Conservation (phyloP, 2,113 vertebrate species). For the Neotoma lepida region DNA sequence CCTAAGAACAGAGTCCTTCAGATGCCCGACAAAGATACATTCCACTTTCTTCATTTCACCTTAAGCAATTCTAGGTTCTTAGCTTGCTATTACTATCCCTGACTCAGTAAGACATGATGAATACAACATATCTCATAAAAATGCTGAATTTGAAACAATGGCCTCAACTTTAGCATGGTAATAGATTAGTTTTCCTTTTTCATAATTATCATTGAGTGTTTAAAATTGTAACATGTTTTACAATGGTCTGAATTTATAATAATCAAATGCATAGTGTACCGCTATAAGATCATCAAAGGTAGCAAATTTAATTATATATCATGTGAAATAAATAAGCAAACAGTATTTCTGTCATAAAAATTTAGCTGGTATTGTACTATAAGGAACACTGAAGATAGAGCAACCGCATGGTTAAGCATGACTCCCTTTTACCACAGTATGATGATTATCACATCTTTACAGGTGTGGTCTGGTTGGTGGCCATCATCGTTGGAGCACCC, state of each 20-base stretch:
- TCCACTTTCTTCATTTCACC: background rate
- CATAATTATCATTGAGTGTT: background rate
- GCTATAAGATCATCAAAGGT: background rate
- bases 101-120: background rate
- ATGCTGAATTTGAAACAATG: background rate
- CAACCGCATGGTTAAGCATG: background rate
- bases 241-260: background rate
- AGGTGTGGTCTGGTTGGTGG: conserved; percentile 87
- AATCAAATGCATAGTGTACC: background rate
- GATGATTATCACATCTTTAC: conserved; percentile 25
- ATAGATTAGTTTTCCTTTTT: background rate
- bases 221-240: background rate
- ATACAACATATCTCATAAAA: background rate
- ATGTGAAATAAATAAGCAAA: background rate
- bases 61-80: background rate
- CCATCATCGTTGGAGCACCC: conserved; percentile 84
- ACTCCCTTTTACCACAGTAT: background rate
- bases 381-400: background rate
- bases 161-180: background rate
- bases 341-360: background rate
- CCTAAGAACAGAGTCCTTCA: background rate
- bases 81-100: background rate
- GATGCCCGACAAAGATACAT: background rate
- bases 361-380: background rate
- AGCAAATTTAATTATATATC: background rate